Evolutionary conservation across 2,888 invertebrate species (phyloP), one percentile per base, ranked within the genome.

Genomic region (Caenorhabditis panamensis): DNA sequence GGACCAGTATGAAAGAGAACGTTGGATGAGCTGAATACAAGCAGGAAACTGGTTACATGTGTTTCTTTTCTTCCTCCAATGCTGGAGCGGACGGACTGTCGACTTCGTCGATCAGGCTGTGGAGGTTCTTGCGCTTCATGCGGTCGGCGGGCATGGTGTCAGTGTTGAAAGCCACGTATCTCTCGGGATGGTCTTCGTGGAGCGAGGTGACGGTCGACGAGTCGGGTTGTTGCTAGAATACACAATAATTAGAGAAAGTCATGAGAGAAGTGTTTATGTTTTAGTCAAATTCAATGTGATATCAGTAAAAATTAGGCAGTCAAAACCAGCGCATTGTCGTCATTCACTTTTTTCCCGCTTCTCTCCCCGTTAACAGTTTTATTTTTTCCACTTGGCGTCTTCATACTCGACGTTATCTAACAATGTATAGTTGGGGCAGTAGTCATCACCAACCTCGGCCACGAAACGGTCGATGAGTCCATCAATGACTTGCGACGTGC

Each of bases 91-190:
- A 71, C 26, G 78, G 64, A 28, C 78, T 66, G 54, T 79, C 72
- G 28, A 79, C 78, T 59, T 79, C 78, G 5, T 79, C 78, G 44
- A 79, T 66, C n/a, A 78, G 59, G n/a, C 31, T 59, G 22, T 71
- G 78, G 8, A 36, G 22, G 13, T 13, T n/a, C 36, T 68, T 63
- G 31, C 61, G 63, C 1, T 72, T 69, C 24, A 59, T 22, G 11
- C 68, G 68, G 24, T 75, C 59, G 61, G 71, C 49, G 61, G 79
- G 79, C 36, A 79, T 72, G 13, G 79, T 79, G 66, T 79, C 79
- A 28, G 61, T 26, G 62, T 72, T 72, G 62, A 79, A 79, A 1
- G 66, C 66, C 22, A 62, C 67, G 26, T 79, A 79, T 72, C 78
- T 56, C 13, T 69, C 71, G 5, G 71, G 64, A 11, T 56, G 31